Evolutionary conservation across 2,888 invertebrate species (phyloP), one percentile per base, ranked within the genome.

Genomic region (Zootermopsis nevadensis): DNA sequence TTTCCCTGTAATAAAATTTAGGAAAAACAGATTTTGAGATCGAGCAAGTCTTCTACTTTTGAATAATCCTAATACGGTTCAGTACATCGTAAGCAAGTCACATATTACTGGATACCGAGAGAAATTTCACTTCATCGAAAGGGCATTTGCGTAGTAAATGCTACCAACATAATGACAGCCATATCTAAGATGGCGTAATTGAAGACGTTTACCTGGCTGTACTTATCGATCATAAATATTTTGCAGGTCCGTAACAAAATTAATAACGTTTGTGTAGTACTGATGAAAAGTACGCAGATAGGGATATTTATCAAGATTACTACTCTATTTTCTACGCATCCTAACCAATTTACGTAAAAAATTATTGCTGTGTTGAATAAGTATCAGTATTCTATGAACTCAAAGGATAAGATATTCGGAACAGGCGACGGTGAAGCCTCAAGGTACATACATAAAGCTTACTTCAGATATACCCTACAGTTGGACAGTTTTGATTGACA

Each of bases 301-400:
- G 76, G 22, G 33, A 48, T 35, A 76, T 77, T 81, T 60, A 72
- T 35, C 38, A 38, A 74, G 42, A 80, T 76, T 81, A 69, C 55
- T 24, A 60, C 60, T 31, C 30, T 79, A 33, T 74, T 48, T 38
- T 55, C 66, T 66, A 42, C 38, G 30, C 35, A 77, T 60, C 60
- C 2, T 60, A 42, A 42, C 12, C 15, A 22, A 74, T 74, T 77
- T 42, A 72, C 42, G 35, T 77, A 35, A 83, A 19, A 60, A 84
- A 84, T 85, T 84, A 84, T 84, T 85, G 48, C 81, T 67, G 60
- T 82, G 77, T 42, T 81, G 81, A 77, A 69, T 77, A 79, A 83
- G 84, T 84, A 84, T 82, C 66, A 80, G 77, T 85, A 85, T 85
- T 86, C 85, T 86, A 86, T 86, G 86, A 86, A 82, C 86, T 85